phyloP scores from a whole-genome alignment of 2,888 invertebrate species.

The Drosophila acutilabella region DNA sequence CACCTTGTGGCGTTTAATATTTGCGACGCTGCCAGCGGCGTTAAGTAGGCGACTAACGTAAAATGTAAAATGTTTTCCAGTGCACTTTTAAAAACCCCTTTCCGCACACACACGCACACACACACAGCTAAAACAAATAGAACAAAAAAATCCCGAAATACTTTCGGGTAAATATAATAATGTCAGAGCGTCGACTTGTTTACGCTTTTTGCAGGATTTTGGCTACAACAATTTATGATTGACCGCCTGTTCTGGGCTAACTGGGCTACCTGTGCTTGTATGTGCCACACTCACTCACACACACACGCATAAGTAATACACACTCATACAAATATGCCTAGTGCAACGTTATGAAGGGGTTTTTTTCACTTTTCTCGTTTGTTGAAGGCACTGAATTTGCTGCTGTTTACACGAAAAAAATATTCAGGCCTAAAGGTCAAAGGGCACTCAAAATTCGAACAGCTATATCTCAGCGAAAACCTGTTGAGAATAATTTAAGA shows the following conservation, averaged over 20 bases:
- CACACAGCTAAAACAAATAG: neutral
- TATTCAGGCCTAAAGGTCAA: neutral
- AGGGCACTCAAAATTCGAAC: constrained; percentile 1
- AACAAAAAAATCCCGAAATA: constrained; percentile 15
- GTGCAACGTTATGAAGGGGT: neutral
- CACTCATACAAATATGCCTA: neutral
- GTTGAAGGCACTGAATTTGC: neutral
- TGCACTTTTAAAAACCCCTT: constrained; percentile 48
- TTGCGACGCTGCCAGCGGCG: constrained; percentile 64
- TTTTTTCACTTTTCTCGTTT: neutral
- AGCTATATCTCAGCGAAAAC: constrained; percentile 16
- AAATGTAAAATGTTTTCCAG: constrained; percentile 74
- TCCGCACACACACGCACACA: neutral
- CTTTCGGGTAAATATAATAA: constrained; percentile 74
- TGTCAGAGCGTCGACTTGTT: constrained; percentile 75
- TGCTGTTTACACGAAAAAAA: neutral
- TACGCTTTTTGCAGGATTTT: constrained; percentile 73
- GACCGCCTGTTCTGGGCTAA: constrained; percentile 56
- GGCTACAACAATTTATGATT: constrained; percentile 72
- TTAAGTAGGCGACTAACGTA: constrained; percentile 64
- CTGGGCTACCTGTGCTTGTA: constrained; percentile 4
- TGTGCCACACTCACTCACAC: neutral
- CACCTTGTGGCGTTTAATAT: constrained; percentile 81
- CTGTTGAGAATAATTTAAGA: constrained; percentile 29
- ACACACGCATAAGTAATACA: neutral